Base-by-base conservation (phyloP, 30 jellyfish, hydroid and myxozoan species). In the Pelagia noctiluca region DNA sequence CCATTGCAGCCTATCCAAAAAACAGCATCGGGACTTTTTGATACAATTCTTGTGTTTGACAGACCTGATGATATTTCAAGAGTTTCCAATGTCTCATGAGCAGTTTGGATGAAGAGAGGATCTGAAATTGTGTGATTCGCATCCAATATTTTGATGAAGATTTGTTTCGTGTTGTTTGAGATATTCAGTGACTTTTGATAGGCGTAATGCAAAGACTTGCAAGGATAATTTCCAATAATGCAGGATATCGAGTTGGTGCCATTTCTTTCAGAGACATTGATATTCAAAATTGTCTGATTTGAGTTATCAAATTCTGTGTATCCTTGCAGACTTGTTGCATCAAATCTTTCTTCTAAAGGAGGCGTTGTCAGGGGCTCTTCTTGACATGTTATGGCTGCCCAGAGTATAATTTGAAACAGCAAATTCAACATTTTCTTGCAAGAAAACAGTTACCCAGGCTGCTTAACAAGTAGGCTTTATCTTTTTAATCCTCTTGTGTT, bases 181-280 rank as follows among this genome's bases (percentile, higher is more conserved):
- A 78, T 47, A 13, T 30, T n/a, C 47, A 87, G 32, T 29, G 71
- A 25, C 0, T 60, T 49, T 5, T 35, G 11, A 63, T 86, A 86
- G 2, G 92, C 96, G 63, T 79, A 81, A n/a, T 80, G 86, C 2
- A 92, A 30, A 19, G 92, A 67, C 69, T 32, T 66, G 79, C 98
- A 92, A 3, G 16, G 16, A 5, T 52, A 25, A 8, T 19, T 30
- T 52, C 68, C 68, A 52, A 52, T 4, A 4, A 52, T 52, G 68
- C 68, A 52, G 2, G 68, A 52, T 19, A 52, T 8, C 30, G 30
- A 10, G 21, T 52, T 52, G 26, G 16, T 52, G 7, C 68, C 68
- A 52, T 52, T 19, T 3, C 4, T 52, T 52, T 52, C 30, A 19
- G 68, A 52, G 21, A 52, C 68, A 10, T 8, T 4, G 12, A 52